These are phyloP conservation scores for Blastomussa wellsi DNA, from an alignment of 92 coral and sea anemone genomes.

Conservation along the genomic window DNA sequence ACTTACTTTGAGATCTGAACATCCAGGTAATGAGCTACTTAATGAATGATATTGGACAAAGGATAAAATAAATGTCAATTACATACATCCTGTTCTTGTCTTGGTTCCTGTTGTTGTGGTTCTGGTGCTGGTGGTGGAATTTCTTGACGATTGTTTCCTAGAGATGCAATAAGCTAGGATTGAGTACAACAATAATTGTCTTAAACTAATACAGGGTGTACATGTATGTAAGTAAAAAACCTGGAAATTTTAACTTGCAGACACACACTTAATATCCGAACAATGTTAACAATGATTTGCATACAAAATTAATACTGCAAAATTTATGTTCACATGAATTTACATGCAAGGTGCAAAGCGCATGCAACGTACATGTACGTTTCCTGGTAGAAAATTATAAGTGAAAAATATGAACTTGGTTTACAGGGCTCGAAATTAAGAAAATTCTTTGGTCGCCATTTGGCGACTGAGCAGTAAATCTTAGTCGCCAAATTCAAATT, in stretches of 20 bases:
- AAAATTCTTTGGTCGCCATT: too few relatives aligned
- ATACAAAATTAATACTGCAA: too few relatives aligned
- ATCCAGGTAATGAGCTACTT: not conserved
- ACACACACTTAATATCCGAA: not conserved
- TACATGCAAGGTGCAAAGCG: too few relatives aligned
- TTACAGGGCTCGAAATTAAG: too few relatives aligned
- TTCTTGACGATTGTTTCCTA: constrained; percentile 35
- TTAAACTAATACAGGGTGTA: not conserved
- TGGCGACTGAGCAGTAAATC: too few relatives aligned
- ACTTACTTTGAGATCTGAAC: too few relatives aligned
- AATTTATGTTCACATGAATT: too few relatives aligned
- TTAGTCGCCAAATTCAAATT: too few relatives aligned
- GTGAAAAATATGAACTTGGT: too few relatives aligned
- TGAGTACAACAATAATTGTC: not conserved
- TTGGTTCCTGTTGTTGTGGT: constrained; percentile 7
- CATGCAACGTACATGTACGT: too few relatives aligned
- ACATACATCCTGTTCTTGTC: constrained; percentile 28
- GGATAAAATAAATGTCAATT: not conserved
- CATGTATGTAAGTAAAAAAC: not conserved
- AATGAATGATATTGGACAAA: not conserved
- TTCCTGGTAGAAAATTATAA: too few relatives aligned
- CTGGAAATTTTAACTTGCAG: not conserved
- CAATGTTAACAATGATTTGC: too few relatives aligned
- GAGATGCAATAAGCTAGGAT: not conserved
- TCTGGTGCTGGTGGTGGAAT: constrained; percentile 1